phyloP scores from a whole-genome alignment of 2,797 vertebrate species.

The Danio jaintianensis region DNA sequence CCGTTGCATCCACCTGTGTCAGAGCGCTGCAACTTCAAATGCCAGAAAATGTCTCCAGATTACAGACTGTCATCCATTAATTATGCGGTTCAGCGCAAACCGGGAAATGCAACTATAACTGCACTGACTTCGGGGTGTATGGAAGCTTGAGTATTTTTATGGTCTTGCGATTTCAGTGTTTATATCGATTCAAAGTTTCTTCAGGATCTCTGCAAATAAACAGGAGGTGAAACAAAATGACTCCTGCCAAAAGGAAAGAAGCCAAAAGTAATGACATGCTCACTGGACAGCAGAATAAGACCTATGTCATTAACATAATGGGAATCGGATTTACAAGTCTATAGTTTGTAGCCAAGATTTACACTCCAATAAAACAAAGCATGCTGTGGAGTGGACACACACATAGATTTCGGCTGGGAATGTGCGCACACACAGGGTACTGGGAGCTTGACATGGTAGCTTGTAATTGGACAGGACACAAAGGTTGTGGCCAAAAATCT shows the following conservation, averaged over 20 bases:
- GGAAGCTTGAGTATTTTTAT: neutral
- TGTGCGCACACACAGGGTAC: neutral
- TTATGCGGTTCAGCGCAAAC: constrained; percentile 1
- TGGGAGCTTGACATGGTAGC: constrained; percentile 5
- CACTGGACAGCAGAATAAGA: constrained; percentile 24
- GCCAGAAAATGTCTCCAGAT: constrained; percentile 36
- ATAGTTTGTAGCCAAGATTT: constrained; percentile 12
- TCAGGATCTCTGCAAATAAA: constrained; percentile 25
- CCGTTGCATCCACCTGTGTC: constrained; percentile 28
- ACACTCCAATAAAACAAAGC: constrained; percentile 23
- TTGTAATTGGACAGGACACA: constrained; percentile 19
- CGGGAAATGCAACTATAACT: neutral
- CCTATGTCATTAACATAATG: constrained; percentile 25
- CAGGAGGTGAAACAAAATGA: constrained; percentile 17
- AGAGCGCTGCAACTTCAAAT: constrained; percentile 22
- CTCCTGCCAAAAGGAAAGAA: constrained; percentile 19
- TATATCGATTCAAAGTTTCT: constrained; percentile 1
- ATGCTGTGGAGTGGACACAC: neutral
- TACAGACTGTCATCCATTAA: constrained; percentile 23
- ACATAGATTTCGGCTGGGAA: neutral
- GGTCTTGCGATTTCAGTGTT: neutral
- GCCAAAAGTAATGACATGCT: constrained; percentile 36
- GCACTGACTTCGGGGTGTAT: neutral
- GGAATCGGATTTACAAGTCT: constrained; percentile 42
- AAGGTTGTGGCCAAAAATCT: constrained; percentile 17